Evolutionary conservation across 2,113 vertebrate species (phyloP), one percentile per base, ranked within the genome.

Genomic region (Phocoena sinus): DNA sequence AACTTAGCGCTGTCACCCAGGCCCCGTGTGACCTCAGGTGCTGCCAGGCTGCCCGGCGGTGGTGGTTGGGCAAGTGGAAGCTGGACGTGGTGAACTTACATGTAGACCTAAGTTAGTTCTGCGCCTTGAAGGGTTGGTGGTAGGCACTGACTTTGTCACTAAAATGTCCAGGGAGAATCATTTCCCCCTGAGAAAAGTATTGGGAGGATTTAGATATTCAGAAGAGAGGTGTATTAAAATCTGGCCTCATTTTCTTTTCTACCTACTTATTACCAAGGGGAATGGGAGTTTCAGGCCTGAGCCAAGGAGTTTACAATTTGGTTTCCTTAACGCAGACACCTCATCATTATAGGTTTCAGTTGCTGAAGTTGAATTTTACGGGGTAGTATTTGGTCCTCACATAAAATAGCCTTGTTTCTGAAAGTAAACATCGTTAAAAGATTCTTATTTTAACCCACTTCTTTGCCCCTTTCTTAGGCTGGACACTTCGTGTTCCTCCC

Each of bases 1-100:
- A 20, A 38, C 38, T 20, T 26, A 13, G 15, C 21, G 11, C 7
- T 14, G n/a, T 10, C 15, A 14, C 38, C 31, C 15, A 6, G 21
- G 7, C 21, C 25, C 17, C 47, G 0, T 6, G 23, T 58, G 53
- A n/a, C 20, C 2, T 18, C 31, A 5, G 0, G 7, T 18, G 18
- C 15, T 8, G 36, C 31, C 20, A 53, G 44, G 11, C 47, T 15
- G 21, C n/a, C 28, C 17, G 2, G 2, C 5, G 2, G 44, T 28
- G 63, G 26, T 65, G 17, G 23, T 10, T 6, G 4, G 6, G 20
- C 26, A 38, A 28, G 13, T 56, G 47, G 28, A 77, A 44, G 53
- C 76, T 28, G 13, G 26, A 5, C 5, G 18, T 13, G 62, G 17
- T 14, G 38, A 23, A 50, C 11, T 28, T 8, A 5, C 56, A 21